A percentile compares a stretch with the other conserved stretches of the same genome.
These are phyloP conservation scores for Drosophila subpulchrella DNA, from an alignment of 1,140 invertebrate species.

Conservation along the genomic window DNA sequence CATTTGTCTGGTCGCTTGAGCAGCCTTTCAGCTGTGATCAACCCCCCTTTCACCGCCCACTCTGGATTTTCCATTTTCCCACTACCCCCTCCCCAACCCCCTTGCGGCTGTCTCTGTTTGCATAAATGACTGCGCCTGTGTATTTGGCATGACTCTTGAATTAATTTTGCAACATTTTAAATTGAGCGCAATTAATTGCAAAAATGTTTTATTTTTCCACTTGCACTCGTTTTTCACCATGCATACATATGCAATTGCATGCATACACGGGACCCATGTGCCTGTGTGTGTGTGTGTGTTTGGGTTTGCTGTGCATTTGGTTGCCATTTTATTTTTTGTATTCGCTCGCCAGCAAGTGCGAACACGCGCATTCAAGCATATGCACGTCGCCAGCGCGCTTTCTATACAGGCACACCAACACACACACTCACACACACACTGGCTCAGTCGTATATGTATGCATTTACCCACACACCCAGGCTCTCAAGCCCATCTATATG, in stretches of 20 bases:
- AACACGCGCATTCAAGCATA: slow-evolving; percentile 83
- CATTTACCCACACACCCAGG: slow-evolving; percentile 23
- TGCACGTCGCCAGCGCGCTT: slow-evolving; percentile 60
- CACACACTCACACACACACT: neutral
- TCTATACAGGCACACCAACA: slow-evolving; percentile 31
- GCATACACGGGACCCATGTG: slow-evolving; percentile 1
- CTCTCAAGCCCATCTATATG: slow-evolving; percentile 37
- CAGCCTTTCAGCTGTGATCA: slow-evolving; percentile 73
- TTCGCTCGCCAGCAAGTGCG: slow-evolving; percentile 73
- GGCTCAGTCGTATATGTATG: neutral
- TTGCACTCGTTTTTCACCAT: slow-evolving; percentile 68
- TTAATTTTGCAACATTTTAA: slow-evolving; percentile 85
- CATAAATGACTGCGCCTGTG: slow-evolving; percentile 82
- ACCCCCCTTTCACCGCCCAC: neutral
- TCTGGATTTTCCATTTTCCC: slow-evolving; percentile 27
- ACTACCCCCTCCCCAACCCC: neutral
- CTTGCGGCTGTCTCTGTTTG: slow-evolving; percentile 55
- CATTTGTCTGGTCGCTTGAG: slow-evolving; percentile 80
- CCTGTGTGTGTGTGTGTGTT: slow-evolving; percentile 37
- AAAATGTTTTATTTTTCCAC: slow-evolving; percentile 83
- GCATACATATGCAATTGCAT: slow-evolving; percentile 23
- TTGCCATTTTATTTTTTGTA: slow-evolving; percentile 33
- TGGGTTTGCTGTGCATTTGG: slow-evolving; percentile 73
- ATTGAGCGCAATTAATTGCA: slow-evolving; percentile 84
- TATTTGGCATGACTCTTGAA: slow-evolving; percentile 84